Percentiles rank a stretch among this genome's conserved stretches.
These are phyloP conservation scores for Helobdella robusta DNA, from an alignment of 2,888 invertebrate species.

Conservation along the genomic window DNA sequence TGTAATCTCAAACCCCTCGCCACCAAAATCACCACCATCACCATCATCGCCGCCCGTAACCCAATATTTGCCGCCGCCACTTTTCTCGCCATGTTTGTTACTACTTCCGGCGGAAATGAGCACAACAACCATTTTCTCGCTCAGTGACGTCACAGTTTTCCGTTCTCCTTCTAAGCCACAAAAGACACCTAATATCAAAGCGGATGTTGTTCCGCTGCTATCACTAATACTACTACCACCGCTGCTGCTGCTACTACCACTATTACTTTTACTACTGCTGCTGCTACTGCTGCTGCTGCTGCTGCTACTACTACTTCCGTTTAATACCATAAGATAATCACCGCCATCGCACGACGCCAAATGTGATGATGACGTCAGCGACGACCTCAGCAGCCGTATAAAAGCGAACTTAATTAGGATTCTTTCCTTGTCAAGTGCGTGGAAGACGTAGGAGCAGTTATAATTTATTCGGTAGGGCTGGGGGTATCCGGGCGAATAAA, in stretches of 20 bases:
- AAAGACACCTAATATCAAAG: conserved; percentile 4
- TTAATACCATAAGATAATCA: conserved; percentile 11
- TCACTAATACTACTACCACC: not conserved
- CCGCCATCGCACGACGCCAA: no score
- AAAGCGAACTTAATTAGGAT: conserved; percentile 42
- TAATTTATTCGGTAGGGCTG: conserved; percentile 47
- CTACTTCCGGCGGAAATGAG: not conserved
- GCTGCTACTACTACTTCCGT: not conserved
- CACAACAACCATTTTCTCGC: conserved; percentile 7
- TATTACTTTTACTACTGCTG: not conserved
- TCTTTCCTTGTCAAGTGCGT: conserved; percentile 43
- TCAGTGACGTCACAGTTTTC: not conserved
- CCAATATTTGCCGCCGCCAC: no score
- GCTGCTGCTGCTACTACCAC: not conserved
- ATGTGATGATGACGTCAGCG: no score
- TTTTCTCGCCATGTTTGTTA: not conserved
- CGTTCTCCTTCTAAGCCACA: conserved; percentile 7
- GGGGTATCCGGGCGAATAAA: conserved; percentile 47
- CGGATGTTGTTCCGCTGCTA: not conserved
- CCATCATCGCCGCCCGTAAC: no score
- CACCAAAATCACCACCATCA: not conserved
- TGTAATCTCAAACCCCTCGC: not conserved
- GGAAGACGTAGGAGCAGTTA: conserved; percentile 49
- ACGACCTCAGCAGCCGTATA: not conserved
- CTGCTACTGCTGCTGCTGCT: not conserved